These are phyloP conservation scores for Steinernema scapterisci DNA, from an alignment of 2,888 invertebrate genomes.

Conservation along the genomic window DNA sequence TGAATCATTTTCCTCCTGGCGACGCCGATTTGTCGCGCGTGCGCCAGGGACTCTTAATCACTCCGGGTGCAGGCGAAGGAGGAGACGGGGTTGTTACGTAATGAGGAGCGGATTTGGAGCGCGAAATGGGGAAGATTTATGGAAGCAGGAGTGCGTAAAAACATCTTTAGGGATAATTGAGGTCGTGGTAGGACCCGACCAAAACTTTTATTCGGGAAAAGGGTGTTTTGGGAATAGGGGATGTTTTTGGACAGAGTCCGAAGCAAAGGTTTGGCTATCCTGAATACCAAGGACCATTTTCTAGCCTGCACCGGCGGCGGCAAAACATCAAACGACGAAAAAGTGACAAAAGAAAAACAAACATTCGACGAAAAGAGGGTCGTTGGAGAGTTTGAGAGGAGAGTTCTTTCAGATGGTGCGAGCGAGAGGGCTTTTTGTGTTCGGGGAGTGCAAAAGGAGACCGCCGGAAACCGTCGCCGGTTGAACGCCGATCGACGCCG, in stretches of 20 bases:
- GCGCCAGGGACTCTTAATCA: neutral
- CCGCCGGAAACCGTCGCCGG: no score
- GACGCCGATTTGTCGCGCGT: neutral
- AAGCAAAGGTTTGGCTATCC: neutral
- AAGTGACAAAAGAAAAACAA: no score
- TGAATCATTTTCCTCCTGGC: slow-evolving; percentile 2
- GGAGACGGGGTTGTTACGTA: neutral
- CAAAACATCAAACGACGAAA: neutral
- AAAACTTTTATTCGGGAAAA: neutral
- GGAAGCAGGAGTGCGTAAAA: neutral
- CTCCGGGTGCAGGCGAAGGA: neutral
- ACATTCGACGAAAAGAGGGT: no score
- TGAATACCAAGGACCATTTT: neutral
- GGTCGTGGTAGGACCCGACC: no score
- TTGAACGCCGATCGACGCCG: no score
- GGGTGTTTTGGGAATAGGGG: no score
- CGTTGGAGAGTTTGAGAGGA: no score
- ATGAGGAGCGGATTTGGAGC: neutral
- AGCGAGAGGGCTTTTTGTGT: no score
- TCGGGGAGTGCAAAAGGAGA: no score
- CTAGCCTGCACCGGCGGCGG: neutral
- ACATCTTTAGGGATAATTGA: neutral
- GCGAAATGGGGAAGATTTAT: slow-evolving; percentile 13
- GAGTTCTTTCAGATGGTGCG: no score
- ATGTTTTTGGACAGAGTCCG: neutral